Evolutionary conservation across 64 coral and sea anemone species (phyloP).

Genomic region (Actinia tenebrosa): DNA sequence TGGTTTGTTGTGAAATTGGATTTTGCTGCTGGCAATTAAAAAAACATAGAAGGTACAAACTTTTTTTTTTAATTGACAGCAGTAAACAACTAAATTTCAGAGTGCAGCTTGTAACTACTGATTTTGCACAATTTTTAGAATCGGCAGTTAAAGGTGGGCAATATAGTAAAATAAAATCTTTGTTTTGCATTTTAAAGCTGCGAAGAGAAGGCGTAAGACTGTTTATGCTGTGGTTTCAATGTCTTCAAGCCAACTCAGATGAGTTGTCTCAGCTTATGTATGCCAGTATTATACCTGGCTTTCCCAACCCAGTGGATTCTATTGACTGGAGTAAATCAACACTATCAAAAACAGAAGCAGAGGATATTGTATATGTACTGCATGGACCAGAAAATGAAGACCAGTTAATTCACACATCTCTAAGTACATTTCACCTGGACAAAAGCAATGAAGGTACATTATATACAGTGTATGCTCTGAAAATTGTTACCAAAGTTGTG

Average conservation of each 20-base stretch:
- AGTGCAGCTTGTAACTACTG: no score
- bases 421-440: constrained; percentile 48
- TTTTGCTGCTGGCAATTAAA: no score
- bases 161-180: no score
- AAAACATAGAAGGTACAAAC: no score
- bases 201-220: constrained; percentile 83
- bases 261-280: constrained; percentile 79
- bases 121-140: no score
- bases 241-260: constrained; percentile 72
- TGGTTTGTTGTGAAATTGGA: no score
- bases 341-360: constrained; percentile 48
- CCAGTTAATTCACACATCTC: constrained; percentile 15
- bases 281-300: constrained; percentile 84
- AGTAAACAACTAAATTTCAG: no score
- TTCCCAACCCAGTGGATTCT: constrained; percentile 70
- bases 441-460: constrained; percentile 54
- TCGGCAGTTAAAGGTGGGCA: no score
- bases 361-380: constrained; percentile 57
- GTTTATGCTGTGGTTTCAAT: constrained; percentile 93
- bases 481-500: no score
- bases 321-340: constrained; percentile 73
- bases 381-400: constrained; percentile 46
- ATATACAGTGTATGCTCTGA: no score
- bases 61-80: no score
- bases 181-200: constrained; percentile 39